Conservation (phyloP, 2,113 vertebrate genomes). For the Gadus chalcogrammus region DNA sequence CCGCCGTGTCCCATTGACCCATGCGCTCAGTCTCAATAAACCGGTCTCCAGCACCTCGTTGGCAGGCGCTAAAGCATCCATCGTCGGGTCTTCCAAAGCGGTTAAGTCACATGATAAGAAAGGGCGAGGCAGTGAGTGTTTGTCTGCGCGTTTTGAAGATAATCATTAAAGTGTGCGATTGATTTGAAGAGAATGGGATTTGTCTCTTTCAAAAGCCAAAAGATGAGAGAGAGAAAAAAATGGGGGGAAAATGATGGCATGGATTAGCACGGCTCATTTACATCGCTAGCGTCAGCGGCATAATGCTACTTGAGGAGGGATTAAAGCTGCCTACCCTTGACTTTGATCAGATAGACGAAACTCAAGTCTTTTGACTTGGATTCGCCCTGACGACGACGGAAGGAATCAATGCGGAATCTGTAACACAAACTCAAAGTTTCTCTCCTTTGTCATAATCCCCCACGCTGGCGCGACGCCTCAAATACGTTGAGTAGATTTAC, state of each 20-base stretch:
- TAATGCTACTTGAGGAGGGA: slow-evolving; percentile 69
- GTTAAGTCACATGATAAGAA: too few relatives aligned
- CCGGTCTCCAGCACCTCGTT: too few relatives aligned
- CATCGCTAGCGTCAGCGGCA: slow-evolving; percentile 63
- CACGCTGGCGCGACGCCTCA: slow-evolving; percentile 44
- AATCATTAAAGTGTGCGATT: slow-evolving; percentile 51
- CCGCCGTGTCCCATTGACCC: too few relatives aligned
- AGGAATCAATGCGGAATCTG: slow-evolving; percentile 55
- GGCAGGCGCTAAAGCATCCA: too few relatives aligned
- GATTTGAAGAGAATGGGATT: slow-evolving; percentile 43
- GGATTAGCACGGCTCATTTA: slow-evolving; percentile 71
- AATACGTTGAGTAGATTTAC: slow-evolving; percentile 40
- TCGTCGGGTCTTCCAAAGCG: too few relatives aligned
- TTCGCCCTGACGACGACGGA: slow-evolving; percentile 50
- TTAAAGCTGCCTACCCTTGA: slow-evolving; percentile 61
- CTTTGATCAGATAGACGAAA: slow-evolving; percentile 70
- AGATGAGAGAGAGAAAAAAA: slow-evolving; percentile 21
- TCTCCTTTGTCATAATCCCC: slow-evolving; percentile 50
- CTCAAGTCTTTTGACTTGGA: slow-evolving; percentile 62
- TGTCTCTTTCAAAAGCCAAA: slow-evolving; percentile 38
- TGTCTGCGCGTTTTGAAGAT: background rate
- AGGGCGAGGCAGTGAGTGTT: too few relatives aligned
- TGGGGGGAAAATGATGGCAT: slow-evolving; percentile 42
- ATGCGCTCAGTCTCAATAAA: too few relatives aligned
- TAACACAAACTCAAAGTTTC: slow-evolving; percentile 44